phyloP scores from a whole-genome alignment of 2,113 vertebrate species.

The Rhegmatorhina hoffmannsi region DNA sequence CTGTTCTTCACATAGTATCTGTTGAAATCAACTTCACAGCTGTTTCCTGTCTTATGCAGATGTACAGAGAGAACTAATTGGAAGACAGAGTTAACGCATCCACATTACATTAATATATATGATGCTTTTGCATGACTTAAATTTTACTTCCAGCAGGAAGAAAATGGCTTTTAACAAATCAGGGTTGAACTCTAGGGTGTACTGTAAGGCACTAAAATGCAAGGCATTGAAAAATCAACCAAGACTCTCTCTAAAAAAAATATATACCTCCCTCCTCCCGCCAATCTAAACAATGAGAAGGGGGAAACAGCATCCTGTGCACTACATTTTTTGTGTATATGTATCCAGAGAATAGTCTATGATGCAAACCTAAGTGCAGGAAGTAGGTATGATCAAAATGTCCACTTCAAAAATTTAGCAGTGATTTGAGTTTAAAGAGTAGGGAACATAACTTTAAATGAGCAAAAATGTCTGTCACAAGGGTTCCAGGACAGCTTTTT shows the following conservation, averaged over 20 bases:
- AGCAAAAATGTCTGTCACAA: not conserved
- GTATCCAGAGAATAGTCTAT: not conserved
- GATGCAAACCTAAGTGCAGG: not conserved
- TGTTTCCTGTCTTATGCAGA: not conserved
- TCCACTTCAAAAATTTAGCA: not conserved
- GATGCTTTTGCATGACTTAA: not conserved
- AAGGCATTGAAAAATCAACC: not conserved
- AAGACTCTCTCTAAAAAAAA: not conserved
- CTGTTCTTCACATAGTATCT: not conserved
- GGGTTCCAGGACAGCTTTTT: not conserved
- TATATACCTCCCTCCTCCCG: rapidly evolving
- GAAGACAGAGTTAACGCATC: not conserved
- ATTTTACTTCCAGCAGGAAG: not conserved
- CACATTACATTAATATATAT: not conserved
- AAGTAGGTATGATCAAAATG: not conserved
- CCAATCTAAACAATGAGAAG: not conserved
- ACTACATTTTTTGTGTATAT: not conserved
- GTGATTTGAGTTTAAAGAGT: not conserved
- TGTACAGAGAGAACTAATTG: not conserved
- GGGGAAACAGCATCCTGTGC: not conserved
- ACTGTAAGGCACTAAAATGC: not conserved
- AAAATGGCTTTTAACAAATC: not conserved
- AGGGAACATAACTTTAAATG: not conserved
- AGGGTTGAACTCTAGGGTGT: not conserved
- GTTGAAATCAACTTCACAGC: not conserved